Evolutionary conservation across 1,140 invertebrate genomes (phyloP).

Genomic region (Micrasema minimum): DNA sequence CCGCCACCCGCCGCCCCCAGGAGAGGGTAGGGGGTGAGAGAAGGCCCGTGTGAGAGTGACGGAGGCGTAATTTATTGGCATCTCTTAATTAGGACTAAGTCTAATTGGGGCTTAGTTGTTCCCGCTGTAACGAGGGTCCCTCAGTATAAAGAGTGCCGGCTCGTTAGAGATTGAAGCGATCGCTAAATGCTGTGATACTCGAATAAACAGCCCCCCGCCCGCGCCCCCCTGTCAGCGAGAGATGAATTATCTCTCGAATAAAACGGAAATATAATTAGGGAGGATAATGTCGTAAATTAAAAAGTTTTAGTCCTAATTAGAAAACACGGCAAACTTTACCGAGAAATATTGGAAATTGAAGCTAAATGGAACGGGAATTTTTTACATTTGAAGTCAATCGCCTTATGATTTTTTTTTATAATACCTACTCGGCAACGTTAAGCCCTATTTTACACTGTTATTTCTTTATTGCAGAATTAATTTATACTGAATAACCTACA

Average conservation of each 20-base stretch:
- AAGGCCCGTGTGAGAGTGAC: constrained; percentile 62
- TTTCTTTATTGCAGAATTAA: constrained; percentile 21
- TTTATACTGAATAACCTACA: not conserved
- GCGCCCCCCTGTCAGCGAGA: constrained; percentile 33
- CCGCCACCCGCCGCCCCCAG: constrained; percentile 33
- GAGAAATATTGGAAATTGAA: constrained; percentile 35
- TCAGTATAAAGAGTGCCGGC: constrained; percentile 44
- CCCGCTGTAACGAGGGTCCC: constrained; percentile 53
- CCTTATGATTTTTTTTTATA: not conserved
- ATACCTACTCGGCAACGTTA: not conserved
- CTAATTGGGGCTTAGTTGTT: constrained; percentile 68
- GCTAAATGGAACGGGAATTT: constrained; percentile 16
- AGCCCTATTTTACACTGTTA: not conserved
- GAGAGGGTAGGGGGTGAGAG: constrained; percentile 5
- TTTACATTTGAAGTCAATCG: constrained; percentile 32
- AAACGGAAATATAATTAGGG: constrained; percentile 48
- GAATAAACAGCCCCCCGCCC: constrained; percentile 42
- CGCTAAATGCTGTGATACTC: constrained; percentile 49
- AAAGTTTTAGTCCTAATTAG: constrained; percentile 37
- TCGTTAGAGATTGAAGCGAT: constrained; percentile 50
- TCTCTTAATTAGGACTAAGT: constrained; percentile 71
- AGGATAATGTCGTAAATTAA: constrained; percentile 45
- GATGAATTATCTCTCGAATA: constrained; percentile 46
- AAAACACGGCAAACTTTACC: constrained; percentile 34
- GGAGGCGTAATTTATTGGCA: constrained; percentile 68